Conservation (phyloP, 2,113 vertebrate species). For the Cochlearius cochlearius region DNA sequence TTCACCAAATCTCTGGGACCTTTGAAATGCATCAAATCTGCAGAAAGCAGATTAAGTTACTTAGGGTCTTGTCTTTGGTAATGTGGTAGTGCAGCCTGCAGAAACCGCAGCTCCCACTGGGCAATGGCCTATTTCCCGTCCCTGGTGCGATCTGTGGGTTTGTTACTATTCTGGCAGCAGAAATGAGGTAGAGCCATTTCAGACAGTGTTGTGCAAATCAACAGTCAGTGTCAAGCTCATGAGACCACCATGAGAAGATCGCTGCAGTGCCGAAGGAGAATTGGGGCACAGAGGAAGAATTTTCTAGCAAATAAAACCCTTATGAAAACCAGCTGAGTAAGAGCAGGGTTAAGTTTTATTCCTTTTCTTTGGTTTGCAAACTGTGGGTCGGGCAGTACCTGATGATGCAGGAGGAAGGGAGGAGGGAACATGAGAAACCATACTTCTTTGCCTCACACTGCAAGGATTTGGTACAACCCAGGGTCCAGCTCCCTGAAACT, state of each 20-base stretch:
- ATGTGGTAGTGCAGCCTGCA: not conserved
- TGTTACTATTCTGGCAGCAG: not conserved
- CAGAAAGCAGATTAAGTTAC: not conserved
- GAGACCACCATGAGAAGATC: not conserved
- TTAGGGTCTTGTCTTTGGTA: not conserved
- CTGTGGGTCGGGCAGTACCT: not conserved
- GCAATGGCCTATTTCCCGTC: not conserved
- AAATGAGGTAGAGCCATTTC: not conserved
- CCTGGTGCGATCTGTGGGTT: not conserved
- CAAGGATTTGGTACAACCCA: not conserved
- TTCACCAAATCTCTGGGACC: not conserved
- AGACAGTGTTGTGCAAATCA: not conserved
- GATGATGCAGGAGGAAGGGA: not conserved
- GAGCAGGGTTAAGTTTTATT: not conserved
- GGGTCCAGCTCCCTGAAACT: not conserved
- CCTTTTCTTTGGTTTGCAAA: not conserved
- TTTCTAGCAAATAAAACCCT: not conserved
- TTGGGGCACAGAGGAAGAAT: not conserved
- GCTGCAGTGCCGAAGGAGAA: not conserved
- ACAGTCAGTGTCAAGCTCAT: not conserved
- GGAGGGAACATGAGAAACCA: not conserved
- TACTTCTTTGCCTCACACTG: not conserved
- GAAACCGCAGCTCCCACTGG: not conserved
- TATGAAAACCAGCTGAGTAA: not conserved
- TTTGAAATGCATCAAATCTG: not conserved